These are phyloP conservation scores for Napeogenes sylphis DNA, from an alignment of 2,888 invertebrate genomes.

Conservation along the genomic window DNA sequence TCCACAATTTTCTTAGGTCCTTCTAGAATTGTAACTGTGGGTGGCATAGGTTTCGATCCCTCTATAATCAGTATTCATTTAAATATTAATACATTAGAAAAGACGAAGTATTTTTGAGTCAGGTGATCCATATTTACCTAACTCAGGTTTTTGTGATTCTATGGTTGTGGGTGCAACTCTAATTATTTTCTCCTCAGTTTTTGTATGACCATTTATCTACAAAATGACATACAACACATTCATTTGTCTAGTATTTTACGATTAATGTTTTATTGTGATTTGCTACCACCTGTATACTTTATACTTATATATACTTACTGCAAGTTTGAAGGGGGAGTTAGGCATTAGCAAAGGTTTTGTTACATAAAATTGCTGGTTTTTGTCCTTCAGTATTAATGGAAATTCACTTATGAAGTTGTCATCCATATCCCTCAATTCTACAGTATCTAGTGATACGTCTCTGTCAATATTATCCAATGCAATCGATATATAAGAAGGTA, in stretches of 20 bases:
- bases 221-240: not conserved
- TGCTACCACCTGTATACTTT: too few species aligned
- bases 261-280: not conserved
- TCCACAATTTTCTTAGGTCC: slow-evolving; percentile 31
- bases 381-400: slow-evolving; percentile 36
- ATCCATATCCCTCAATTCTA: slow-evolving; percentile 41
- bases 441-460: slow-evolving; percentile 36
- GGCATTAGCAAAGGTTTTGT: slow-evolving; percentile 42
- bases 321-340: slow-evolving; percentile 42
- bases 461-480: slow-evolving; percentile 37
- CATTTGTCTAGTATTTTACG: not conserved
- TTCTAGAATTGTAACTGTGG: slow-evolving; percentile 38
- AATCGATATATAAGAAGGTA: slow-evolving; percentile 42
- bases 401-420: slow-evolving; percentile 35
- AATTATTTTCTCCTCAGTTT: slow-evolving; percentile 17
- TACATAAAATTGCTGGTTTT: slow-evolving; percentile 42
- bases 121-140: slow-evolving; percentile 15
- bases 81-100: too few species aligned
- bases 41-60: slow-evolving; percentile 29
- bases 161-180: slow-evolving; percentile 20
- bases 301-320: slow-evolving; percentile 35
- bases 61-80: slow-evolving; percentile 28
- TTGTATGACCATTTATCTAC: slow-evolving; percentile 22
- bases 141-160: slow-evolving; percentile 20
- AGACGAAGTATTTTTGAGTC: too few species aligned